These are phyloP conservation scores for Cryptoprocta ferox DNA, from an alignment of 2,797 vertebrate species.

Conservation along the genomic window DNA sequence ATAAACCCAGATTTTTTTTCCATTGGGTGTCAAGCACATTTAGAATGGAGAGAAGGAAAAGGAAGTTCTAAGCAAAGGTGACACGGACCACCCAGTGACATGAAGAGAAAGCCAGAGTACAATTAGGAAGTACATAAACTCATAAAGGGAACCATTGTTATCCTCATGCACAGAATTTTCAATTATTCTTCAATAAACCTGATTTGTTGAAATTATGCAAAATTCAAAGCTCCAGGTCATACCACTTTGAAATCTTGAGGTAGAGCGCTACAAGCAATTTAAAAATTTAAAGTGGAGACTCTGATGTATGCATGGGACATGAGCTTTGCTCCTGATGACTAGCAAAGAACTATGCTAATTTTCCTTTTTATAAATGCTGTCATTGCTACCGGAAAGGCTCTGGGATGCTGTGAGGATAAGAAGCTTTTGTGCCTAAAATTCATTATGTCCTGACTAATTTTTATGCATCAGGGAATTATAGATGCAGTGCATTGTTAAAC, in stretches of 20 bases:
- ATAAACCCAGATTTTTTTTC: constrained; percentile 28
- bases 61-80: background rate
- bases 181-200: background rate
- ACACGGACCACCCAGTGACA: background rate
- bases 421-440: constrained; percentile 55
- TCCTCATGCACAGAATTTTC: background rate
- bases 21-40: background rate
- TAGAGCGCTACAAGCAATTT: background rate
- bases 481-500: background rate
- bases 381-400: background rate
- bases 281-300: background rate
- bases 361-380: constrained; percentile 30
- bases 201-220: background rate
- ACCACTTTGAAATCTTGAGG: constrained; percentile 7
- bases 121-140: background rate
- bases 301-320: background rate
- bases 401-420: background rate
- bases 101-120: background rate
- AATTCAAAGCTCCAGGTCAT: background rate
- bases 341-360: constrained; percentile 42
- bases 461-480: background rate
- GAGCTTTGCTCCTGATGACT: background rate
- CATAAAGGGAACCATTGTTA: background rate
- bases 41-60: background rate
- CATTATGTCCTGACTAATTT: constrained; percentile 8